Conservation (phyloP, 2,797 vertebrate genomes). For the Alauda arvensis region DNA sequence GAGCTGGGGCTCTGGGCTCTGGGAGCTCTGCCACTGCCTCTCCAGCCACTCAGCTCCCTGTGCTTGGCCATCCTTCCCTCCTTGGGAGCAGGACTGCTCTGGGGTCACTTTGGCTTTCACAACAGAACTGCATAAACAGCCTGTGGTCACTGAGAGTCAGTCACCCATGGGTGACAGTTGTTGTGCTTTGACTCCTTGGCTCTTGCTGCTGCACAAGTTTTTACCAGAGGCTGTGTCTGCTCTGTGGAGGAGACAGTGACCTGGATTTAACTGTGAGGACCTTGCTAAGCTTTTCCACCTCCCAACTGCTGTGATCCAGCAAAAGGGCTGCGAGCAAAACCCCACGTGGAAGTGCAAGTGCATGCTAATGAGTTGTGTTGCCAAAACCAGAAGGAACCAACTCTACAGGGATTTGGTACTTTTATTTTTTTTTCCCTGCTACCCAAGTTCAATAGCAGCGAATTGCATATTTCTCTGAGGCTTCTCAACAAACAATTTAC, state of each 20-base stretch:
- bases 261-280: neutral
- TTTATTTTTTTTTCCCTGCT: neutral
- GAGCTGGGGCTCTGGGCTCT: neutral
- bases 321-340: neutral
- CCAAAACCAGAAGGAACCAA: conserved; percentile 53
- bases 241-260: neutral
- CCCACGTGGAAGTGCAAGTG: conserved; percentile 20
- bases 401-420: conserved; percentile 42
- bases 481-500: conserved; percentile 78
- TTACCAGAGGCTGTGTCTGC: neutral
- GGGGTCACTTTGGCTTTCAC: neutral
- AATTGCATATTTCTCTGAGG: conserved; percentile 74
- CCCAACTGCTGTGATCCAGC: neutral
- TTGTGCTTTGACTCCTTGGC: neutral
- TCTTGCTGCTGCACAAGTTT: neutral
- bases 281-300: neutral
- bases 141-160: accelerated
- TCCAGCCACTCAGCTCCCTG: neutral
- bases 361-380: conserved; percentile 52
- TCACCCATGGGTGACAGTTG: neutral
- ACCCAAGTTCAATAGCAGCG: conserved; percentile 62
- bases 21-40: neutral
- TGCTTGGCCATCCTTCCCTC: neutral
- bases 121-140: accelerated
- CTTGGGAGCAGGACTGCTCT: accelerated